Conservation (phyloP, 2,113 vertebrate genomes). For the Condylura cristata region DNA sequence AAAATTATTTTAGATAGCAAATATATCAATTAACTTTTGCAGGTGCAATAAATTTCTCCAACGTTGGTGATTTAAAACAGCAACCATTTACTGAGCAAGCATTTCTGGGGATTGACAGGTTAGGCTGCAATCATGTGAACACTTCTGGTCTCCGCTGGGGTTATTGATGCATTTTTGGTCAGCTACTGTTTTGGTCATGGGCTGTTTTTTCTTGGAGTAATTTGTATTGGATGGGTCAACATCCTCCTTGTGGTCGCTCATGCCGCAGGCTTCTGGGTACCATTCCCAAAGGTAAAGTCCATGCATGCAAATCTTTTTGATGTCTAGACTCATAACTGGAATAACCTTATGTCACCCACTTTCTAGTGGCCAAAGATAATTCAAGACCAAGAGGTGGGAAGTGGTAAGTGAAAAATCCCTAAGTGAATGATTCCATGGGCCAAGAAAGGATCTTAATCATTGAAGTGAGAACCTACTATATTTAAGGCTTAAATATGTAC, state of each 20-base stretch:
- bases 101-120: background rate
- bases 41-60: background rate
- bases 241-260: background rate
- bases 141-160: background rate
- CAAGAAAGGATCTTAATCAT: background rate
- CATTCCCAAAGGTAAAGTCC: background rate
- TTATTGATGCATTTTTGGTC: background rate
- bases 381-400: background rate
- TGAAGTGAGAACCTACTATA: background rate
- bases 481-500: background rate
- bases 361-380: background rate
- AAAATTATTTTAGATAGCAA: background rate
- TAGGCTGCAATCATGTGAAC: background rate
- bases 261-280: background rate
- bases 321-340: background rate
- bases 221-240: background rate
- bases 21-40: background rate
- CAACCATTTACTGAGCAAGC: background rate
- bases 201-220: background rate
- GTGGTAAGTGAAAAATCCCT: background rate
- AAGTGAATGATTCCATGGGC: background rate
- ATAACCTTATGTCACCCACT: background rate
- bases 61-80: background rate
- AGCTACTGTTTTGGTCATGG: background rate
- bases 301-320: background rate